Conservation (phyloP, 2,888 invertebrate genomes). For the Carabus problematicus region DNA sequence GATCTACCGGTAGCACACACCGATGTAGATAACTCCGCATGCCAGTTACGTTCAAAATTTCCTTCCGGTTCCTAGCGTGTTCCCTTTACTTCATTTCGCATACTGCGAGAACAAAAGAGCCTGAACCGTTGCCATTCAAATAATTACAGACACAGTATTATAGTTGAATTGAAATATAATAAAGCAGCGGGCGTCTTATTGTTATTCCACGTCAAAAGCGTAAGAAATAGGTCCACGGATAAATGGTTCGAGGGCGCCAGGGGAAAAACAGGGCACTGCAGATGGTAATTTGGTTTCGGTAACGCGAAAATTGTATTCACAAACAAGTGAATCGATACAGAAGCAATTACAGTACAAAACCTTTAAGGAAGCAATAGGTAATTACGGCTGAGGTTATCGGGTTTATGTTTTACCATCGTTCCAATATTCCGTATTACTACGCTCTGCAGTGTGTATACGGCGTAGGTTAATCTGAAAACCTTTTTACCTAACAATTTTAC, state of each 20-base stretch:
- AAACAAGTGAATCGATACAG: slow-evolving; percentile 38
- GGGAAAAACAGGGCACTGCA: slow-evolving; percentile 12
- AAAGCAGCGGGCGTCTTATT: slow-evolving; percentile 24
- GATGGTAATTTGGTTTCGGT: neutral
- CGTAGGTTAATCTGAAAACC: too few relatives aligned
- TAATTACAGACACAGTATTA: slow-evolving; percentile 32
- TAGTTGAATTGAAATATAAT: slow-evolving; percentile 35
- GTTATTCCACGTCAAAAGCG: neutral
- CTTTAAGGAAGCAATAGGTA: slow-evolving; percentile 39
- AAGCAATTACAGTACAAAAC: slow-evolving; percentile 41
- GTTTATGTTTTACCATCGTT: slow-evolving; percentile 6
- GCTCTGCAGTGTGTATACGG: too few relatives aligned
- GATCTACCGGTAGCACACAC: too few relatives aligned
- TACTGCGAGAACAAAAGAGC: slow-evolving; percentile 23
- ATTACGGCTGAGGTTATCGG: slow-evolving; percentile 38
- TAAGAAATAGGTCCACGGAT: too few relatives aligned
- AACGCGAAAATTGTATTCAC: slow-evolving; percentile 34
- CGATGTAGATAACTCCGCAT: slow-evolving; percentile 3
- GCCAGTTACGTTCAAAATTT: slow-evolving; percentile 11
- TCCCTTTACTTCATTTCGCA: slow-evolving; percentile 18
- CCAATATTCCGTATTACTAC: too few relatives aligned
- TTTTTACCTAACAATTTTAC: too few relatives aligned
- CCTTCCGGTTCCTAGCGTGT: slow-evolving; percentile 16
- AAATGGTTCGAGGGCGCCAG: neutral
- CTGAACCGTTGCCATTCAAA: slow-evolving; percentile 22